phyloP scores from a whole-genome alignment of 30 jellyfish, hydroid and myxozoan genomes.

The Phacellophora camtschatica region DNA sequence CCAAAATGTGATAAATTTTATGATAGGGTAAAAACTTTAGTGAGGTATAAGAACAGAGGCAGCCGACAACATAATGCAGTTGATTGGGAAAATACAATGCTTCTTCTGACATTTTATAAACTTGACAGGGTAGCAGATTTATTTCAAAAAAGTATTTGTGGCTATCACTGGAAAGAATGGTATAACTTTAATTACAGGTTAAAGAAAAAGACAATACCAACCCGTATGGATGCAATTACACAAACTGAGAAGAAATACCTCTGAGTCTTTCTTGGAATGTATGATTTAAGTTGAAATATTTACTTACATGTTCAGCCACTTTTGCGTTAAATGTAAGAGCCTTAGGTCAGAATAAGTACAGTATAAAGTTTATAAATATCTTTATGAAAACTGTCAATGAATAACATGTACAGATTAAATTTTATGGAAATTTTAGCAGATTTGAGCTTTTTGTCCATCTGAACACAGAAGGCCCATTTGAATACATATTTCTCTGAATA shows the following conservation, averaged over 20 bases:
- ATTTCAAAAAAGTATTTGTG: neutral
- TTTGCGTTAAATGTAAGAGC: no score
- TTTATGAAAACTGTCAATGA: no score
- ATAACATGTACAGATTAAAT: no score
- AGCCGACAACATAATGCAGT: neutral
- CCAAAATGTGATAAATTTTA: neutral
- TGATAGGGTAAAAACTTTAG: neutral
- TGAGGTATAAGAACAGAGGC: neutral
- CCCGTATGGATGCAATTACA: neutral
- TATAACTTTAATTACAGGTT: neutral
- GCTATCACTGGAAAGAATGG: constrained; percentile 7
- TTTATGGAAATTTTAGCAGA: no score
- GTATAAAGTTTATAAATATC: no score
- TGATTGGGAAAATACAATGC: constrained; percentile 27
- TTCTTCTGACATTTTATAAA: neutral
- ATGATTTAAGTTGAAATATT: no score
- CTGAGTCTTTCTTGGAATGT: no score
- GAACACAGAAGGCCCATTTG: no score
- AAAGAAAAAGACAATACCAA: neutral
- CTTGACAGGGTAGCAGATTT: neutral
- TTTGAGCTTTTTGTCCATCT: no score
- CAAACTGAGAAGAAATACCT: neutral
- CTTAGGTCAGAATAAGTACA: no score
- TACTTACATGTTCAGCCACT: no score
- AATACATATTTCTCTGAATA: no score